Conservation (phyloP, 2,888 invertebrate genomes). For the Parascotia fuliginaria region DNA sequence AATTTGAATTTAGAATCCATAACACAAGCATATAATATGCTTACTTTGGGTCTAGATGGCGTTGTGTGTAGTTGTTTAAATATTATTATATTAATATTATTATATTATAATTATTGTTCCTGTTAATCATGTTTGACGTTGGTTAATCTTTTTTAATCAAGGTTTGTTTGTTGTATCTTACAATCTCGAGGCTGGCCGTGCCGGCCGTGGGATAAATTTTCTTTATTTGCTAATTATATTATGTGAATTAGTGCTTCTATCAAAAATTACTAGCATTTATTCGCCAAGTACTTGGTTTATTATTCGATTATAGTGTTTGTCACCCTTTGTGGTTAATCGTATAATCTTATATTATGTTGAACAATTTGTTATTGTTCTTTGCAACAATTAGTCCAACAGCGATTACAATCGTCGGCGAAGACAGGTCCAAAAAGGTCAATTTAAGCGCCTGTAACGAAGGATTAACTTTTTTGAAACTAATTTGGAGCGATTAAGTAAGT, state of each 20-base stretch:
- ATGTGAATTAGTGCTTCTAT: slow-evolving; percentile 21
- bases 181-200: background rate
- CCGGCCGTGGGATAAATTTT: slow-evolving; percentile 4
- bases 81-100: too few relatives aligned
- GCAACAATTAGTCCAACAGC: background rate
- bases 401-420: too few relatives aligned
- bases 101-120: background rate
- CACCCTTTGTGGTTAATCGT: background rate
- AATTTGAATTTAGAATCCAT: too few relatives aligned
- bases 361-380: background rate
- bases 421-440: too few relatives aligned
- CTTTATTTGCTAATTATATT: slow-evolving; percentile 12
- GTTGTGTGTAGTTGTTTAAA: too few relatives aligned
- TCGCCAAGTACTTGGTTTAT: background rate
- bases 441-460: too few relatives aligned
- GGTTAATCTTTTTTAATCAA: background rate
- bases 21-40: too few relatives aligned
- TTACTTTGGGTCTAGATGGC: too few relatives aligned
- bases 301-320: background rate
- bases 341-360: background rate
- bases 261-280: background rate
- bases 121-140: background rate
- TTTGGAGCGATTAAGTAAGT: too few relatives aligned
- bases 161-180: background rate
- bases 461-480: too few relatives aligned